phyloP scores from a whole-genome alignment of 1,140 invertebrate species.

The Zaprionus vittiger region DNA sequence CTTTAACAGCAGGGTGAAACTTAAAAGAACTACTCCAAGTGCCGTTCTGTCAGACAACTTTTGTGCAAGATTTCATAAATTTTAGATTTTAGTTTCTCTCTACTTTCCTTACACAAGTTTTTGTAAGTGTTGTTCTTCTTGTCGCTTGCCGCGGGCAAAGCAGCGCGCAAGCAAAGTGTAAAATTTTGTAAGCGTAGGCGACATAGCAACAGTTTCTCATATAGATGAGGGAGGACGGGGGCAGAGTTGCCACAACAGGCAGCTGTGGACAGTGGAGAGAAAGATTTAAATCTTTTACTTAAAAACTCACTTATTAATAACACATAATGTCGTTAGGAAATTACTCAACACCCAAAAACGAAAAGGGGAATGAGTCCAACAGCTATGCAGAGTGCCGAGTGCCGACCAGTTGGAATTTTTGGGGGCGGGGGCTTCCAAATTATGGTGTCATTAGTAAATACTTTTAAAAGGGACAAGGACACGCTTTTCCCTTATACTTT shows the following conservation, averaged over 20 bases:
- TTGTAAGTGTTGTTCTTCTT: constrained; percentile 5
- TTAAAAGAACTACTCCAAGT: constrained; percentile 9
- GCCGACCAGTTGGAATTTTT: neutral
- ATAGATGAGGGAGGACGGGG: neutral
- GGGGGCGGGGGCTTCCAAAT: neutral
- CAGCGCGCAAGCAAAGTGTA: constrained; percentile 21
- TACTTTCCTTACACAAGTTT: constrained; percentile 2
- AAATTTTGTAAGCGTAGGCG: constrained; percentile 34
- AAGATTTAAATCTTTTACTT: constrained; percentile 28
- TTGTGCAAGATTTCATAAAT: constrained; percentile 30
- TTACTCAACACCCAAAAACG: neutral
- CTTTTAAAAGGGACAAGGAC: constrained; percentile 6
- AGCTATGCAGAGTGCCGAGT: neutral
- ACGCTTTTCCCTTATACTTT: constrained; percentile 14
- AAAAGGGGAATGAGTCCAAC: neutral
- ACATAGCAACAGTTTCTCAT: constrained; percentile 13
- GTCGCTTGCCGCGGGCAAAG: constrained; percentile 13
- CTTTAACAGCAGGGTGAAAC: neutral
- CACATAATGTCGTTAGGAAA: constrained; percentile 19
- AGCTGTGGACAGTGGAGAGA: constrained; percentile 4
- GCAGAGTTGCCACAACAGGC: neutral
- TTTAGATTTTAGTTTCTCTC: constrained; percentile 16
- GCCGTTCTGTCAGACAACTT: constrained; percentile 14
- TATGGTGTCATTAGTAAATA: constrained; percentile 27
- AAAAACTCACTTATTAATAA: constrained; percentile 27